Evolutionary conservation across 2,113 vertebrate genomes (phyloP), one percentile per base, ranked within the genome.

Genomic region (Orcinus orca): DNA sequence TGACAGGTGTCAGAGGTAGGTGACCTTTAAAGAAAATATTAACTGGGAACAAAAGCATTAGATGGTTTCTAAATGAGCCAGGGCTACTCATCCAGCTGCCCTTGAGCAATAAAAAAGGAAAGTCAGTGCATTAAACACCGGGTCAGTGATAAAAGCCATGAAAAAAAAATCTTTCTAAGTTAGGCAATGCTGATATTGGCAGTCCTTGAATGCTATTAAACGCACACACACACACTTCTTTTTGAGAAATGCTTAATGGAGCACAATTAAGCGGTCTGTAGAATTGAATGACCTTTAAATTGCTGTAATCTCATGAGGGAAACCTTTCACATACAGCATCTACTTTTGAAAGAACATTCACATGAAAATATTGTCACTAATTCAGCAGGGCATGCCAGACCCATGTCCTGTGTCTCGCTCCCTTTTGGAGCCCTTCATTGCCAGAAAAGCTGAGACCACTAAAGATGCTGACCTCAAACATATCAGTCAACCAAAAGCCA

Each of bases 241-340:
- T 97, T 96, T 88, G 80, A 98, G 85, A 96, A 97, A 97, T 93
- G 96, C 82, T 96, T 97, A 97, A 97, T 97, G 97, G 97, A 62
- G 53, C 84, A 97, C 95, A 97, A 96, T 98, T 97, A 97, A 96
- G 96, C 8, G 0, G 77, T 95, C 71, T 95, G 93, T 83, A 95
- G 93, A 96, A 98, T 33, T 94, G 91, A 98, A 96, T 97, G 95
- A 98, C 95, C 97, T 97, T 97, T 98, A 96, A 97, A 98, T 93
- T 97, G 95, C 93, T 97, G 81, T 96, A 96, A 95, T 97, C 93
- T 97, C 93, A 31, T 50, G 93, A 92, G 88, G 82, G 65, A 96
- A 95, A 95, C 76, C 88, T 96, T 96, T 97, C 94, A 96, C 88
- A 94, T 76, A 88, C 67, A 85, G 73, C 96, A 96, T 94, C 80